Conservation (phyloP, 2,113 vertebrate species). For the Cariama cristata region DNA sequence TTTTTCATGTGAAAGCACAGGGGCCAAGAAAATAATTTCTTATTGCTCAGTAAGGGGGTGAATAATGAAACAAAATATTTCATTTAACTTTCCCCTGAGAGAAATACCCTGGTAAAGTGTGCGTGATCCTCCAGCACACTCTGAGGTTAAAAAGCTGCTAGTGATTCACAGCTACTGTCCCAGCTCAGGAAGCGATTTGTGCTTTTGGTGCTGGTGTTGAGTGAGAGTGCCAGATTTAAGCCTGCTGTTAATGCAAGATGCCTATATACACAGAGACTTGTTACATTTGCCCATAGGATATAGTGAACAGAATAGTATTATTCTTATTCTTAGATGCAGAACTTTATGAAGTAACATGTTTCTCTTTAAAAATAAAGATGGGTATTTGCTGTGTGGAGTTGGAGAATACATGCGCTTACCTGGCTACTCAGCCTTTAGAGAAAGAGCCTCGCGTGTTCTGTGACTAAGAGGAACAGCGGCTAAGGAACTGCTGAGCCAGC, state of each 20-base stretch:
- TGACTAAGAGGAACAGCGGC: background rate
- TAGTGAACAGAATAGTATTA: background rate
- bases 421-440: background rate
- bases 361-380: background rate
- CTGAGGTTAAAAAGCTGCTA: conserved; percentile 14
- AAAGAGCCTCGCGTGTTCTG: background rate
- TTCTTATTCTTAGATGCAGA: background rate
- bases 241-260: background rate
- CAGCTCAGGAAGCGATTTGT: conserved; percentile 31
- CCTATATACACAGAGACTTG: background rate
- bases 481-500: background rate
- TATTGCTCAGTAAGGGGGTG: conserved; percentile 25
- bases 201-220: conserved; percentile 53
- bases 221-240: background rate
- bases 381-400: background rate
- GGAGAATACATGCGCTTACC: background rate
- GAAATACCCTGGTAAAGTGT: conserved; percentile 9
- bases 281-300: background rate
- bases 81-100: conserved; percentile 52
- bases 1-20: background rate
- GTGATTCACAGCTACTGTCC: background rate
- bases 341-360: background rate
- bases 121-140: background rate
- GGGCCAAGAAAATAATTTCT: conserved; percentile 16
- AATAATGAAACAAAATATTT: conserved; percentile 14